These are phyloP conservation scores for Psittacula echo DNA, from an alignment of 2,797 vertebrate genomes.

Conservation along the genomic window DNA sequence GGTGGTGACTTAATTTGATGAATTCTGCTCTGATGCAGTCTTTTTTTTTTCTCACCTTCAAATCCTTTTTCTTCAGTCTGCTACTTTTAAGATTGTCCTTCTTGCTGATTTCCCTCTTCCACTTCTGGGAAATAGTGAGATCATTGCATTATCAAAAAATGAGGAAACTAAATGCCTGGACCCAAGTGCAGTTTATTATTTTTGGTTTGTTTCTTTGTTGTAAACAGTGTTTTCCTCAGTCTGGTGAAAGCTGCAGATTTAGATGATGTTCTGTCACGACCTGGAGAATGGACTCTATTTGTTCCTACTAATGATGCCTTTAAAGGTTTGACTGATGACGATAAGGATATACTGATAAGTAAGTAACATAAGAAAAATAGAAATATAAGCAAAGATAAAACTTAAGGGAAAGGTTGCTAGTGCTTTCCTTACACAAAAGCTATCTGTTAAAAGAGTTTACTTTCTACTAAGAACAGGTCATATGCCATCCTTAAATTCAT, in stretches of 20 bases:
- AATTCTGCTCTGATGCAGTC: not conserved
- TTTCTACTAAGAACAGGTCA: not conserved
- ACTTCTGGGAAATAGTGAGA: not conserved
- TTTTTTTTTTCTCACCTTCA: not conserved
- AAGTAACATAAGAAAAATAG: conserved; percentile 48
- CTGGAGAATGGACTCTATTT: conserved; percentile 92
- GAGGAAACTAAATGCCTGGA: not conserved
- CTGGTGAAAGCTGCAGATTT: conserved; percentile 90
- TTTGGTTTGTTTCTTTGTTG: not conserved
- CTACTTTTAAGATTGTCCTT: not conserved
- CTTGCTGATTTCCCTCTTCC: rapidly evolving
- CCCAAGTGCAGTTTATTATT: not conserved
- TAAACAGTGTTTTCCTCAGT: conserved; percentile 89
- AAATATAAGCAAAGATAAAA: not conserved
- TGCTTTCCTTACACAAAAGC: not conserved
- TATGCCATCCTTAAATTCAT: not conserved
- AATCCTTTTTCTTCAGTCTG: not conserved
- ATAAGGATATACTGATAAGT: conserved; percentile 87
- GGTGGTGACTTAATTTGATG: not conserved
- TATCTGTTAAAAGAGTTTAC: not conserved
- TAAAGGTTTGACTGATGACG: conserved; percentile 82
- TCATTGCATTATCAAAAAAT: not conserved
- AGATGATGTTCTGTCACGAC: conserved; percentile 86
- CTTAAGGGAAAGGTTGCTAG: rapidly evolving
- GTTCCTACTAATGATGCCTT: conserved; percentile 94